A percentile compares a stretch with the other conserved stretches of the same genome.
Conservation (phyloP, 2,113 vertebrate genomes). For the Chiloscyllium plagiosum region DNA sequence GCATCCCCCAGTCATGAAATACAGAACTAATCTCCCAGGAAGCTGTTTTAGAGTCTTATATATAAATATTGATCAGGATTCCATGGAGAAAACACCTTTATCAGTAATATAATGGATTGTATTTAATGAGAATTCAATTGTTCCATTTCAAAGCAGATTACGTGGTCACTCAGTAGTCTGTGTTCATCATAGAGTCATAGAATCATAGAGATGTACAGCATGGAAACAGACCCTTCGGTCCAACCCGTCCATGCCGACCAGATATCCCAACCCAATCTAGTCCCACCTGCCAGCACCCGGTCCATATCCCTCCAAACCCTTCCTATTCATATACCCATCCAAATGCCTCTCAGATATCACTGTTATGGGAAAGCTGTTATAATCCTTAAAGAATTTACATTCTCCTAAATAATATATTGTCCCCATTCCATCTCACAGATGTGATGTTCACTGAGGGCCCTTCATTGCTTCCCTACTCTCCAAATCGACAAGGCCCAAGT, state of each 20-base stretch:
- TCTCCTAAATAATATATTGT: background rate
- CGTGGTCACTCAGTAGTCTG: background rate
- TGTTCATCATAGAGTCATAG: background rate
- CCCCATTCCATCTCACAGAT: background rate
- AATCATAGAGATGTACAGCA: too few species aligned
- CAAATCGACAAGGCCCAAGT: background rate
- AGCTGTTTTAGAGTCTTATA: background rate
- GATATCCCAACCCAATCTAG: too few species aligned
- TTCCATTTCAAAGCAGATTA: background rate
- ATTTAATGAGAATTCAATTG: conserved; percentile 13
- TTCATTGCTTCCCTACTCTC: background rate
- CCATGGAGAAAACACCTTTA: background rate
- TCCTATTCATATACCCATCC: too few species aligned
- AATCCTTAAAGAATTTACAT: background rate
- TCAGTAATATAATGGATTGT: background rate
- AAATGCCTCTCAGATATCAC: background rate
- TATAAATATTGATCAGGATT: background rate
- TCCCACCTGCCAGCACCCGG: too few species aligned
- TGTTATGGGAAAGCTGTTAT: background rate
- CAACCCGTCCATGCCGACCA: too few species aligned
- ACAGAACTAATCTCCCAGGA: background rate
- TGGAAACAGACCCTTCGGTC: too few species aligned
- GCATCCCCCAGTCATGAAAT: background rate
- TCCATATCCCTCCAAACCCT: too few species aligned
- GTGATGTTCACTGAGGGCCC: background rate